Base-by-base conservation (phyloP, 1,140 invertebrate species). In the Pogonomyrmex californicus region DNA sequence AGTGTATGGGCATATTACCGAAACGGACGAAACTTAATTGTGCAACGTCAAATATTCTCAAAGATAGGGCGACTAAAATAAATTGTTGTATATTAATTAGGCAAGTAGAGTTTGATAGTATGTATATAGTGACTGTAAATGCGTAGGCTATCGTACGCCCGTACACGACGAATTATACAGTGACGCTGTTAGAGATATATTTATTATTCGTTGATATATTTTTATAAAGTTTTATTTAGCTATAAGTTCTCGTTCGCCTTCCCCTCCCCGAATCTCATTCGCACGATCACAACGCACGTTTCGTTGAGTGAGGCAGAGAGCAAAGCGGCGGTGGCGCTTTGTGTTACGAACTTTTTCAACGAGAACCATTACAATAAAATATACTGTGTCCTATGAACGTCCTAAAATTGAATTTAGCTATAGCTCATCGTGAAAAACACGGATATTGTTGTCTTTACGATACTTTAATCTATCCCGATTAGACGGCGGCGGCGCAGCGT, bases 121-220 rank as follows among this genome's bases (percentile, higher is more conserved):
- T 94, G 93, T 94, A 94, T 90, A 94, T 94, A 94, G 91, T 93
- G 85, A 93, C 78, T 94, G 93, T 94, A 94, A 89, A 92, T 93
- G 91, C 90, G 90, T 87, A 91, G 91, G 86, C 86, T 89, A 85
- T 88, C 89, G 88, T 91, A 86, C 89, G 75, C 85, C 36, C 88
- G 88, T 90, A 87, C 81, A 88, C 91, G 90, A 93, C 87, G 90
- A 93, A 93, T 93, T 93, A 93, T 92, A 92, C 91, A 89, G 88
- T 91, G 89, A 91, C 88, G 93, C 90, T 94, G 93, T 93, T 94
- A 94, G 92, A 94, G 91, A 94, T 93, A 94, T 93, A 93, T 93
- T 94, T 93, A 94, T 93, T 92, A 94, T 94, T 95, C 93, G 93
- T 95, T 95, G 91, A 95, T 93, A 94, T 95, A 95, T 95, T 94